These are phyloP conservation scores for Australoheros scitulus DNA, from an alignment of 2,113 vertebrate species.

Conservation along the genomic window DNA sequence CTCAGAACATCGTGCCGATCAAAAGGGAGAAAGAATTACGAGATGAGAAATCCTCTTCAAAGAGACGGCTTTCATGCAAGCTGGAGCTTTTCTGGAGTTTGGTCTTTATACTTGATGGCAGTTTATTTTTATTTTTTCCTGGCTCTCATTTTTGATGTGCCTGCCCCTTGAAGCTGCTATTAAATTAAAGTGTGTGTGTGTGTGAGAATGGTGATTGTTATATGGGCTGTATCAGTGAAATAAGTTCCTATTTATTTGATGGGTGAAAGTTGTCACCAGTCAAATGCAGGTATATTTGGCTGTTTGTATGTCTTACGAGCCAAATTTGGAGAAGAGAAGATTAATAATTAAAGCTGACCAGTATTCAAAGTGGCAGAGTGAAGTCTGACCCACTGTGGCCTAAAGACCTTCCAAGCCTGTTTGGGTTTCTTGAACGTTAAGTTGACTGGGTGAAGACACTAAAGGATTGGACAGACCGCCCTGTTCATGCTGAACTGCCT, in stretches of 20 bases:
- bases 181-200: constrained; percentile 53
- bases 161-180: constrained; percentile 79
- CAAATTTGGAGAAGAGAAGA: constrained; percentile 7
- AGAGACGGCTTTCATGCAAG: constrained; percentile 15
- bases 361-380: constrained; percentile 13
- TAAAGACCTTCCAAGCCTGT: constrained; percentile 2
- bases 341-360: constrained; percentile 2
- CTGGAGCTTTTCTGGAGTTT: constrained; percentile 35
- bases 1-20: neutral
- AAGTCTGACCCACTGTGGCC: constrained; percentile 12
- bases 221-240: constrained; percentile 59
- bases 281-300: neutral
- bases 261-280: neutral
- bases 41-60: neutral
- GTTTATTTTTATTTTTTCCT: constrained; percentile 18
- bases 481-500: constrained; percentile 57
- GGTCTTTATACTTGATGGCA: constrained; percentile 57
- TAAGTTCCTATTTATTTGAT: constrained; percentile 58
- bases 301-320: neutral
- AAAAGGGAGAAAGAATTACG: neutral
- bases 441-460: constrained; percentile 30
- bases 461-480: neutral
- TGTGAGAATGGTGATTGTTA: constrained; percentile 54
- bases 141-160: constrained; percentile 69
- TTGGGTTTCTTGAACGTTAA: neutral